These are phyloP conservation scores for Sarcophaga rosellei DNA, from an alignment of 2,888 invertebrate species.

Conservation along the genomic window DNA sequence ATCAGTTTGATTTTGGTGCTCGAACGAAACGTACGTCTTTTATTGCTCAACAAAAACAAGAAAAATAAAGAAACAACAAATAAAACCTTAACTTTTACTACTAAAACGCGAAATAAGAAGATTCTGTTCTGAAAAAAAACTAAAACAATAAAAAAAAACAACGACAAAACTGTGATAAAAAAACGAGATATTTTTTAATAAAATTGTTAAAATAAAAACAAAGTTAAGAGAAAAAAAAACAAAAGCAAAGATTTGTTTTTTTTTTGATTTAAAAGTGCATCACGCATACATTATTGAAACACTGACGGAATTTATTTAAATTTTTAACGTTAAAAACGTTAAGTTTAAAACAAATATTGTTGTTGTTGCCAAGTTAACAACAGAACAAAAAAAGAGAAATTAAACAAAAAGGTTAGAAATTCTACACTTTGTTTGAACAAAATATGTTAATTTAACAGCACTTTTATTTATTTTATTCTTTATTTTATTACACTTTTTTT, in stretches of 20 bases:
- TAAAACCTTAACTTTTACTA: slow-evolving; percentile 31
- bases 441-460: too few relatives aligned
- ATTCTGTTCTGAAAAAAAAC: neutral
- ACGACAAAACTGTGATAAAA: slow-evolving; percentile 45
- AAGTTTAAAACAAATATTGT: neutral
- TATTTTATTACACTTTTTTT: too few relatives aligned
- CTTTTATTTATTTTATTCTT: too few relatives aligned
- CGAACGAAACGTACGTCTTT: slow-evolving; percentile 79
- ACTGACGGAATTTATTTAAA: neutral
- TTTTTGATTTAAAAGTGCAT: neutral
- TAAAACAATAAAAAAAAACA: slow-evolving; percentile 34
- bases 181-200: slow-evolving; percentile 41
- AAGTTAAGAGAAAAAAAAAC: neutral
- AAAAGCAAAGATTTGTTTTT: neutral
- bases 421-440: too few relatives aligned
- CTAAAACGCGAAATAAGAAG: slow-evolving; percentile 44
- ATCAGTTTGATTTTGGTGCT: slow-evolving; percentile 82
- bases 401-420: too few relatives aligned
- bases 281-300: neutral
- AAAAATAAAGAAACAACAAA: slow-evolving; percentile 65
- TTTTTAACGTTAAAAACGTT: neutral
- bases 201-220: neutral
- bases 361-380: neutral
- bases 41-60: slow-evolving; percentile 57
- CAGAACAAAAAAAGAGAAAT: neutral